Conservation (phyloP, 2,888 invertebrate genomes). For the Athetis lepigone region DNA sequence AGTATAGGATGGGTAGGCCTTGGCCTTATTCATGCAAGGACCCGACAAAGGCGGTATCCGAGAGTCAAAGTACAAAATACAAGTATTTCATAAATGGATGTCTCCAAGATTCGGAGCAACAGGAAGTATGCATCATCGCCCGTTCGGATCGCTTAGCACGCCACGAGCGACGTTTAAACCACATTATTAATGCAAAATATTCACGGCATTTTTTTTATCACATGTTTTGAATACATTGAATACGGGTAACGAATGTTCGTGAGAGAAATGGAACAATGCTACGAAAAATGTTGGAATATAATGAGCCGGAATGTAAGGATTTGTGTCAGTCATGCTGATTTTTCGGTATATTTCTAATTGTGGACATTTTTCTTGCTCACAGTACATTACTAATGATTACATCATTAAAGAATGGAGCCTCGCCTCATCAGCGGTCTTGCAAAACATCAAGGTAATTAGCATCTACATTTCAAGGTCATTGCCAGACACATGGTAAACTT, state of each 20-base stretch:
- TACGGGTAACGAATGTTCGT: slow-evolving; percentile 48
- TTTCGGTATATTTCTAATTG: not conserved
- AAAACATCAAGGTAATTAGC: slow-evolving; percentile 55
- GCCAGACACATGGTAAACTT: slow-evolving; percentile 64
- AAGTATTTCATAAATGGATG: slow-evolving; percentile 50
- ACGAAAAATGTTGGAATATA: slow-evolving; percentile 41
- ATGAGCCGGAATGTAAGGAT: slow-evolving; percentile 33
- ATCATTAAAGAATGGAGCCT: slow-evolving; percentile 29
- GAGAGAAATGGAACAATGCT: slow-evolving; percentile 51
- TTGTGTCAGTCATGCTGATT: slow-evolving; percentile 1
- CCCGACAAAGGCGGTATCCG: slow-evolving; percentile 36
- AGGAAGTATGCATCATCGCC: slow-evolving; percentile 62
- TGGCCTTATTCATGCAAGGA: slow-evolving; percentile 43
- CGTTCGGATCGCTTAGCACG: slow-evolving; percentile 54
- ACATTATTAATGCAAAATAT: slow-evolving; percentile 58
- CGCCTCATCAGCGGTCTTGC: slow-evolving; percentile 20
- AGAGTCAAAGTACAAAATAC: slow-evolving; percentile 22
- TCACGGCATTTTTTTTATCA: slow-evolving; percentile 45
- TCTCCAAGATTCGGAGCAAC: slow-evolving; percentile 57
- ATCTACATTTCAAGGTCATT: slow-evolving; percentile 63
- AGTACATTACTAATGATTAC: slow-evolving; percentile 6
- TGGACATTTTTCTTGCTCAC: not conserved
- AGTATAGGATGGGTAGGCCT: slow-evolving; percentile 44
- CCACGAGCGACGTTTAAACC: slow-evolving; percentile 38
- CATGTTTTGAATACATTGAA: slow-evolving; percentile 46